Evolutionary conservation across 2,888 invertebrate genomes (phyloP).

Genomic region (Yponomeuta sedellus): DNA sequence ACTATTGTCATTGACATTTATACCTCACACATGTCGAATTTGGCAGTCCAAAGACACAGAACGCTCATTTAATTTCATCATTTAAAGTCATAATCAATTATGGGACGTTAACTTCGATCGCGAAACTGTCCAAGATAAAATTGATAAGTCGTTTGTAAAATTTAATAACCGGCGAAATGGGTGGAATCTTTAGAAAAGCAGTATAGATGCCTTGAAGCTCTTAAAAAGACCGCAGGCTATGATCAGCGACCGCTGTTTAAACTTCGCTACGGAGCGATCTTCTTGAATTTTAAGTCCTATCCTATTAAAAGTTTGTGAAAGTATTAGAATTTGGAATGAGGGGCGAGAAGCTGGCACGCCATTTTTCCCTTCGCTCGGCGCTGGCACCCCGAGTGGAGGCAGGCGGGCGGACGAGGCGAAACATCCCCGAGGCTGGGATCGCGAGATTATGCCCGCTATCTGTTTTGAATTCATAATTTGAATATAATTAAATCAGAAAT

Average conservation of each 20-base stretch:
- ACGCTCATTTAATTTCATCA: no score
- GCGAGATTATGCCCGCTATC: constrained; percentile 51
- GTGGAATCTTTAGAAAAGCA: constrained; percentile 15
- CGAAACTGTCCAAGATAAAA: not conserved
- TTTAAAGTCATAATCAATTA: no score
- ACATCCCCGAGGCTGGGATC: constrained; percentile 35
- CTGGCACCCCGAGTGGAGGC: constrained; percentile 34
- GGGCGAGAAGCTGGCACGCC: constrained; percentile 69
- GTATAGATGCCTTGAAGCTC: constrained; percentile 1
- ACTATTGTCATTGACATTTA: no score
- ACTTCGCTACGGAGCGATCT: constrained; percentile 56
- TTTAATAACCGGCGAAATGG: constrained; percentile 10
- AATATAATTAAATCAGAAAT: constrained; percentile 47
- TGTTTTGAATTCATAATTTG: constrained; percentile 55
- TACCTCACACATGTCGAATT: no score
- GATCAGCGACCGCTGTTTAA: constrained; percentile 41
- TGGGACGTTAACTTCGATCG: not conserved
- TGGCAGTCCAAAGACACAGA: no score
- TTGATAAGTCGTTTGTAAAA: not conserved
- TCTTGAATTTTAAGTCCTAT: constrained; percentile 70
- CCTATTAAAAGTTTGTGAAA: constrained; percentile 74
- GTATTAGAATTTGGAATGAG: constrained; percentile 74
- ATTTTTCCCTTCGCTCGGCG: constrained; percentile 53
- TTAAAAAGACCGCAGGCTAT: constrained; percentile 18
- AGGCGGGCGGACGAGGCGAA: constrained; percentile 22